phyloP scores from a whole-genome alignment of 2,797 vertebrate genomes.

The Lacerta agilis region DNA sequence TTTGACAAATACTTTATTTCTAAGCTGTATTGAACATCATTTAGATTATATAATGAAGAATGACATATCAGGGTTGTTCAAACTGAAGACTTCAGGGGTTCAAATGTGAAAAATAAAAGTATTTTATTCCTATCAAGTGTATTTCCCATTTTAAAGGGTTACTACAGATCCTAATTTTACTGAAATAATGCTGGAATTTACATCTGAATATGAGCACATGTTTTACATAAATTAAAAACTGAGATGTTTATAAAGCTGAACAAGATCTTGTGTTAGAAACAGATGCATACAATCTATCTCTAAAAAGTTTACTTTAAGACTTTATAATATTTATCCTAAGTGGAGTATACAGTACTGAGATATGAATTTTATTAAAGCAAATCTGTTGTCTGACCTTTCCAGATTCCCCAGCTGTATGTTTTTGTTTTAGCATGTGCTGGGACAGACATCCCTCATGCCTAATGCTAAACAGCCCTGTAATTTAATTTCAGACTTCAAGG shows the following conservation, averaged over 20 bases:
- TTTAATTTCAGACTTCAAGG: conserved; percentile 35
- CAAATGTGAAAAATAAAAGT: neutral
- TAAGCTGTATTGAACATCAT: neutral
- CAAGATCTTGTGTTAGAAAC: neutral
- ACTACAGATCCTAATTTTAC: neutral
- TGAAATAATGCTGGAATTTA: neutral
- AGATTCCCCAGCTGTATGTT: neutral
- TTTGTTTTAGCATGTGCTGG: neutral
- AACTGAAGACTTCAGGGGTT: neutral
- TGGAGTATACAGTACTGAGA: neutral
- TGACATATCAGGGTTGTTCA: neutral
- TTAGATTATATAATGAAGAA: neutral
- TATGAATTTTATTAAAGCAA: conserved; percentile 37
- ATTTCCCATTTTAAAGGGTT: neutral
- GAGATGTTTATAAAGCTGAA: neutral
- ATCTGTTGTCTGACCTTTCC: conserved; percentile 44
- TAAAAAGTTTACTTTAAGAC: conserved; percentile 23
- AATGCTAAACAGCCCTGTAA: conserved; percentile 37
- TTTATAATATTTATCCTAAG: conserved; percentile 18
- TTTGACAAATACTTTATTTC: neutral
- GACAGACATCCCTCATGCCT: conserved; percentile 19
- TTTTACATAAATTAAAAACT: neutral
- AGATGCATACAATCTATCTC: neutral
- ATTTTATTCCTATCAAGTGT: neutral
- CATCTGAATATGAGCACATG: neutral